phyloP scores from a whole-genome alignment of 2,888 invertebrate species.

The Drosophila paracracens region DNA sequence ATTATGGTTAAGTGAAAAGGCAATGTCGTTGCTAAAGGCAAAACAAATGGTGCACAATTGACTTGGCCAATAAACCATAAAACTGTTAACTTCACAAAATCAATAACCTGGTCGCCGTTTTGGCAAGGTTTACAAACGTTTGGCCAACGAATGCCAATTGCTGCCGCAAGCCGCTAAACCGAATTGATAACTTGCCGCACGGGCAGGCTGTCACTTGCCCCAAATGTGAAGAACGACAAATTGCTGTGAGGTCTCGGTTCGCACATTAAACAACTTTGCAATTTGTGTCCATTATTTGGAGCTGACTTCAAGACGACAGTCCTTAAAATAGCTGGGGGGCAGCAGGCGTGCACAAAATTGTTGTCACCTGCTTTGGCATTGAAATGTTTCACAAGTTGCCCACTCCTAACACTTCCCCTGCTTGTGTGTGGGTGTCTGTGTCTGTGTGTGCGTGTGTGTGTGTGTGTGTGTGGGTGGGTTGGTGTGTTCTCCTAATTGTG shows the following conservation, averaged over 20 bases:
- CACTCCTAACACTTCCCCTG: background rate
- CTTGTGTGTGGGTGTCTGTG: constrained; percentile 13
- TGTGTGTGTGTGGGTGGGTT: constrained; percentile 13
- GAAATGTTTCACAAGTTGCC: constrained; percentile 52
- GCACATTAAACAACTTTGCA: constrained; percentile 79
- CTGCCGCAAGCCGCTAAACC: constrained; percentile 20
- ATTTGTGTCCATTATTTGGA: constrained; percentile 78
- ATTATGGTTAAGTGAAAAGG: constrained; percentile 67
- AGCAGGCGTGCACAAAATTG: constrained; percentile 29
- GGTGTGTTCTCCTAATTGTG: constrained; percentile 67
- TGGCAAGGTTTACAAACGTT: constrained; percentile 46
- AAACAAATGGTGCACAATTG: constrained; percentile 75
- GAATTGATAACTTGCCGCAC: constrained; percentile 25
- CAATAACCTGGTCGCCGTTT: constrained; percentile 62
- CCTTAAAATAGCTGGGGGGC: background rate
- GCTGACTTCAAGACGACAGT: constrained; percentile 58
- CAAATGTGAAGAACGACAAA: constrained; percentile 73
- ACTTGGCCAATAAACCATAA: constrained; percentile 78
- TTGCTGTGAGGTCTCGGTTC: constrained; percentile 64
- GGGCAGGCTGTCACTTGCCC: constrained; percentile 1
- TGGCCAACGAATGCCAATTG: constrained; percentile 36
- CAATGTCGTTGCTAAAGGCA: constrained; percentile 45
- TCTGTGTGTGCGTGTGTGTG: constrained; percentile 7
- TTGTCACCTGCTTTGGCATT: constrained; percentile 61
- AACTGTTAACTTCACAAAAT: constrained; percentile 77